Conservation (phyloP, 2,113 vertebrate species). For the Triplophysa siluroides region DNA sequence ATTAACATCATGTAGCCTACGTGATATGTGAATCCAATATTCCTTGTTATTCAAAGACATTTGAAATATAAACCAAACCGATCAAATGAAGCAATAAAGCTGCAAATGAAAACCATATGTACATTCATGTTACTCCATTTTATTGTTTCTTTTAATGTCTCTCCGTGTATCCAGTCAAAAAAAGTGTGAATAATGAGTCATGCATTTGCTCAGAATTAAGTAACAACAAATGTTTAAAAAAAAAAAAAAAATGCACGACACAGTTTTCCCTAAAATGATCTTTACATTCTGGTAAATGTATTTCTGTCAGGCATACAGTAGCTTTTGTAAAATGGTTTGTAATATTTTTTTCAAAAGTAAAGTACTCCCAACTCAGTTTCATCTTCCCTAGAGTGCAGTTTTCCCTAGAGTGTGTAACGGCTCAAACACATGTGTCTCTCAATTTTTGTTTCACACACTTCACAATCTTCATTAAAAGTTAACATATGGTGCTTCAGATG, state of each 20-base stretch:
- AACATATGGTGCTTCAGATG: constrained; percentile 26
- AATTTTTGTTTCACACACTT: neutral
- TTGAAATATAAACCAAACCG: neutral
- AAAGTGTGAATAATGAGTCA: constrained; percentile 4
- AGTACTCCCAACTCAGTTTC: constrained; percentile 11
- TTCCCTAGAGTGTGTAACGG: neutral
- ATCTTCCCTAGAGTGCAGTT: constrained; percentile 3
- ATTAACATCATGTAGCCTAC: neutral
- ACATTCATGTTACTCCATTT: neutral
- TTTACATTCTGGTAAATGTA: neutral
- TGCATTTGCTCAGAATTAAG: neutral
- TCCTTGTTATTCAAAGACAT: neutral
- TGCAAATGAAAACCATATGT: constrained; percentile 4
- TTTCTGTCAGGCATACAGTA: neutral
- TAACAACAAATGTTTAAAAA: neutral
- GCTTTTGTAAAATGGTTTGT: neutral
- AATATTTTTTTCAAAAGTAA: neutral
- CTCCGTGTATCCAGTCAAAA: neutral
- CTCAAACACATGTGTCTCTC: constrained; percentile 14
- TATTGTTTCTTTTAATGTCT: constrained; percentile 13
- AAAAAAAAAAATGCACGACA: no score
- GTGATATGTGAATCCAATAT: neutral
- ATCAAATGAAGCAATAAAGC: neutral
- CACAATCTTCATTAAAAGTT: neutral
- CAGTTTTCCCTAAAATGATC: neutral